Percentiles rank a stretch among this genome's conserved stretches.
phyloP scores from a whole-genome alignment of 2,888 invertebrate species.

The Chamaedrilus cognettii region DNA sequence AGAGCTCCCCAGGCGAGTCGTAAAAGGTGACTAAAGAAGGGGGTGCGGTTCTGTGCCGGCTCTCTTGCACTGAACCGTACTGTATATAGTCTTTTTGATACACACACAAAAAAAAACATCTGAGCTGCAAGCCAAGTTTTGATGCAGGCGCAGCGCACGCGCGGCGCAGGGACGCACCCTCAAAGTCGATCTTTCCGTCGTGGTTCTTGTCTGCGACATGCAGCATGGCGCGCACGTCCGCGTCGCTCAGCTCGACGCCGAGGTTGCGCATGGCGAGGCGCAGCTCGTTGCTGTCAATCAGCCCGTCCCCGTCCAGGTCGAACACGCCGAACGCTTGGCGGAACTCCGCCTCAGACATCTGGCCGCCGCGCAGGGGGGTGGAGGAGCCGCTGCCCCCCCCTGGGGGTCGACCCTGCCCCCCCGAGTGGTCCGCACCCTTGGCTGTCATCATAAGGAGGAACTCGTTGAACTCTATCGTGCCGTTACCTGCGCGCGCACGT shows the following conservation, averaged over 20 bases:
- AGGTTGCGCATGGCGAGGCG: constrained; percentile 52
- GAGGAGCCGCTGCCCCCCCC: neutral
- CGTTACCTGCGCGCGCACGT: constrained; percentile 23
- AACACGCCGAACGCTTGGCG: constrained; percentile 34
- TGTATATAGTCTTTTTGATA: too few relatives aligned
- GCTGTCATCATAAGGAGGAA: constrained; percentile 44
- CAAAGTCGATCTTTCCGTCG: constrained; percentile 56
- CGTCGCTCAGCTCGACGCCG: constrained; percentile 53
- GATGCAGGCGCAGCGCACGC: too few relatives aligned
- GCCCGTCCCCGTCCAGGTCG: constrained; percentile 42
- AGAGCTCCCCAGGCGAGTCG: too few relatives aligned
- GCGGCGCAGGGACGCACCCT: constrained; percentile 45
- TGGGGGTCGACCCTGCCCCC: too few relatives aligned
- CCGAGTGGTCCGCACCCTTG: neutral
- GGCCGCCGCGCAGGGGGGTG: constrained; percentile 2
- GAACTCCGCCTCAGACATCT: constrained; percentile 31
- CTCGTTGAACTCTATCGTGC: constrained; percentile 51
- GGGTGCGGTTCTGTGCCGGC: too few relatives aligned
- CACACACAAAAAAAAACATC: too few relatives aligned
- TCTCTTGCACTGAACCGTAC: too few relatives aligned
- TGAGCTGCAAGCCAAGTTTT: too few relatives aligned
- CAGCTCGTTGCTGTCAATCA: constrained; percentile 55
- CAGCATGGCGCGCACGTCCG: constrained; percentile 56
- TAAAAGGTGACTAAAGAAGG: too few relatives aligned
- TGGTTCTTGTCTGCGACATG: constrained; percentile 54